phyloP scores from a whole-genome alignment of 2,888 invertebrate genomes.

The Amphimallon solstitiale region DNA sequence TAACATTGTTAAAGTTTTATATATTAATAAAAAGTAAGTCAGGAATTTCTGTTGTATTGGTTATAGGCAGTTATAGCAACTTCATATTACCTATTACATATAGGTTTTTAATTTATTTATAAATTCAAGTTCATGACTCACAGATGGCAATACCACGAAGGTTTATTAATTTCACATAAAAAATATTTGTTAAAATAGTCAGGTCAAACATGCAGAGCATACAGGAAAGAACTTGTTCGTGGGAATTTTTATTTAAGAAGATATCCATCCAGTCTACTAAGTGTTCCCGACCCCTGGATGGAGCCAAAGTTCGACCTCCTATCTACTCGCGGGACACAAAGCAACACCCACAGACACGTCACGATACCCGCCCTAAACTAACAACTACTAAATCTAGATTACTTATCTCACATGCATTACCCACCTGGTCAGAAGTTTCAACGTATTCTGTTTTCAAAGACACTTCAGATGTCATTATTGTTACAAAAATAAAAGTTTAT shows the following conservation, averaged over 20 bases:
- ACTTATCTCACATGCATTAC: slow-evolving; percentile 41
- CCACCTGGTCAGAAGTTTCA: slow-evolving; percentile 54
- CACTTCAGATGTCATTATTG: slow-evolving; percentile 53
- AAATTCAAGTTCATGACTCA: neutral
- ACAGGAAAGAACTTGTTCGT: neutral
- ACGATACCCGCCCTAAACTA: slow-evolving; percentile 52
- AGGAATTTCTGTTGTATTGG: too few relatives aligned
- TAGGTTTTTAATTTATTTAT: neutral
- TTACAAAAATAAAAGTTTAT: slow-evolving; percentile 39
- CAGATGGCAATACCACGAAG: neutral
- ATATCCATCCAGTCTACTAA: slow-evolving; percentile 23
- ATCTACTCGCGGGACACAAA: slow-evolving; percentile 53
- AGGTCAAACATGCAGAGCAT: neutral
- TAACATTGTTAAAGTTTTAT: too few relatives aligned
- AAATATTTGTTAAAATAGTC: neutral
- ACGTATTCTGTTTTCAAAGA: slow-evolving; percentile 56
- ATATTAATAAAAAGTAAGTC: too few relatives aligned
- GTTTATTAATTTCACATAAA: neutral
- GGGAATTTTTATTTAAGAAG: slow-evolving; percentile 17
- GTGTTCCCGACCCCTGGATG: slow-evolving; percentile 51
- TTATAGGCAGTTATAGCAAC: too few relatives aligned
- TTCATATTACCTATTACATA: too few relatives aligned
- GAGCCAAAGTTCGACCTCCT: slow-evolving; percentile 60
- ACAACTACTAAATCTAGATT: slow-evolving; percentile 42
- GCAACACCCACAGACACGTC: slow-evolving; percentile 57